A percentile compares a stretch with the other conserved stretches of the same genome.
Evolutionary conservation across 2,797 vertebrate species (phyloP).

Genomic region (Lophius americanus): DNA sequence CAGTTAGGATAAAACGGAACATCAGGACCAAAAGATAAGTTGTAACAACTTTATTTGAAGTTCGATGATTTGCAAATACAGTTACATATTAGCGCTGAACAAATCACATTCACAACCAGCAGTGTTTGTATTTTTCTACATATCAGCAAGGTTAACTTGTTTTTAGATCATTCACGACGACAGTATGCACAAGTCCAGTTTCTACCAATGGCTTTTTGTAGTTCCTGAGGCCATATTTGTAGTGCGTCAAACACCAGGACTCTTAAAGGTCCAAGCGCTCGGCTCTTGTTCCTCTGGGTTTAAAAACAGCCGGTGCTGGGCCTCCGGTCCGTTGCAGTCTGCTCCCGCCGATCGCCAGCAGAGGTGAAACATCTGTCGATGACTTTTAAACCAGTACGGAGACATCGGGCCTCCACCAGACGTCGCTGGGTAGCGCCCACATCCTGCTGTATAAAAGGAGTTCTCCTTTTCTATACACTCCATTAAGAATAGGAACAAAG

Average conservation of each 20-base stretch:
- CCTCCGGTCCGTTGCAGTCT: conserved; percentile 61
- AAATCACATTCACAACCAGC: conserved; percentile 9
- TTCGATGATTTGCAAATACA: conserved; percentile 42
- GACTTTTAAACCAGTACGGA: conserved; percentile 31
- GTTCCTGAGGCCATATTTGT: conserved; percentile 18
- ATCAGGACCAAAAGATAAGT: conserved; percentile 24
- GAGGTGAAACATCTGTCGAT: conserved; percentile 36
- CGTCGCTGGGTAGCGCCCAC: conserved; percentile 11
- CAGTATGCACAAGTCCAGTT: conserved; percentile 27
- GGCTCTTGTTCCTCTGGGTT: too few relatives aligned
- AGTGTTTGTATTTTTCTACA: conserved; percentile 17
- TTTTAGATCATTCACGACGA: conserved; percentile 5
- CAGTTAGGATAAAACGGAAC: conserved; percentile 32
- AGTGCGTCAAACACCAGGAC: conserved; percentile 23
- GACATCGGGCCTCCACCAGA: conserved; percentile 33
- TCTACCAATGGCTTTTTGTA: conserved; percentile 2
- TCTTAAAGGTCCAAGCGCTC: conserved; percentile 19
- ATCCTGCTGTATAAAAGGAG: conserved; percentile 20
- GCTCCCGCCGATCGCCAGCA: conserved; percentile 40
- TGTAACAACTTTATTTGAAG: conserved; percentile 46
- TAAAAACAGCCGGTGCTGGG: conserved; percentile 19
- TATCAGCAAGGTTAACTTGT: conserved; percentile 4
- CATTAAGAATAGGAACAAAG: conserved; percentile 10
- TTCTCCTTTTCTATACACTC: conserved; percentile 38
- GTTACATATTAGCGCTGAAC: conserved; percentile 21